Evolutionary conservation across 35 echinoderm and acorn worm genomes (phyloP).

Genomic region (Hemicentrotus pulcherrimus): DNA sequence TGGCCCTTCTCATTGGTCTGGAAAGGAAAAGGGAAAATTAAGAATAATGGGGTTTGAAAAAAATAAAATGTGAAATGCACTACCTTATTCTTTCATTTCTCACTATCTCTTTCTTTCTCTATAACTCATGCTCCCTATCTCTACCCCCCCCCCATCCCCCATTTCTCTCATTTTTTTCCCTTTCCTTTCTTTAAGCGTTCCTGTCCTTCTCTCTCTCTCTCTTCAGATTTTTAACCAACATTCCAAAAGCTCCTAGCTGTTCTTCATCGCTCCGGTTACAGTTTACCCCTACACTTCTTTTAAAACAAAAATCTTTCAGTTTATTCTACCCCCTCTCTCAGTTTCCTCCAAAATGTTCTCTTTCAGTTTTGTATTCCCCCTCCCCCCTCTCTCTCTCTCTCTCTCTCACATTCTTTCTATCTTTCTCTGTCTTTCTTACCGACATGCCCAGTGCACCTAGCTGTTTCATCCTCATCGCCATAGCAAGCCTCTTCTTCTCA

Average conservation of each 20-base stretch:
- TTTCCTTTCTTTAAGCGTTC: neutral
- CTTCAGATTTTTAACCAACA: neutral
- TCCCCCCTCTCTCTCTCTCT: neutral
- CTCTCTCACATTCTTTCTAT: neutral
- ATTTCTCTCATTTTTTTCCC: neutral
- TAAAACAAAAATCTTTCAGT: neutral
- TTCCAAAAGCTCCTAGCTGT: too few species aligned
- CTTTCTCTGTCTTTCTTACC: constrained; percentile 56
- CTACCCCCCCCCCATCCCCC: neutral
- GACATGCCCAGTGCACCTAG: constrained; percentile 97
- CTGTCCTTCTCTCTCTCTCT: neutral
- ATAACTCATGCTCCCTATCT: neutral
- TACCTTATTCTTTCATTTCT: neutral
- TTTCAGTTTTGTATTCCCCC: neutral
- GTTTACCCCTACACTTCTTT: too few species aligned
- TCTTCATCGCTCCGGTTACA: too few species aligned
- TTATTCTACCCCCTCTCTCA: too few species aligned
- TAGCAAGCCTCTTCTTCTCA: constrained; percentile 94
- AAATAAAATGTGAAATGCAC: too few species aligned
- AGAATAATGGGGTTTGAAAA: neutral
- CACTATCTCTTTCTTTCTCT: neutral
- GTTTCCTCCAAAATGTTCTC: too few species aligned
- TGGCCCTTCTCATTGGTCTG: constrained; percentile 99
- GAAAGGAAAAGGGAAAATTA: neutral
- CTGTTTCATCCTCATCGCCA: constrained; percentile 99